Percentiles rank a stretch among this genome's conserved stretches.
phyloP scores from a whole-genome alignment of 1,140 invertebrate species.

The Dendrolimus punctatus region DNA sequence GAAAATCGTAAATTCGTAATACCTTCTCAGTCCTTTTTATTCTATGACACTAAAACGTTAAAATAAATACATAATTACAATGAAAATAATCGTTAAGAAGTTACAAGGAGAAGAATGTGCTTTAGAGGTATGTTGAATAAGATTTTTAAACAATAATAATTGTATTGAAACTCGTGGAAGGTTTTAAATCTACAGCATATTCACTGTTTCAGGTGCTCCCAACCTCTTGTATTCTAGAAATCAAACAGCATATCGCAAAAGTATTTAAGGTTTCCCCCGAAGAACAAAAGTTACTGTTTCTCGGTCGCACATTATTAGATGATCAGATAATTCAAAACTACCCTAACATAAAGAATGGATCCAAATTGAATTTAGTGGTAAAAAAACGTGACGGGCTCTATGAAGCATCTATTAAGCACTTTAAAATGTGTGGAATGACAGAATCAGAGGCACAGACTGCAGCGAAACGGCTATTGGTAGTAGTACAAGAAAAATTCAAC shows the following conservation, averaged over 20 bases:
- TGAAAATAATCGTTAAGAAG: conserved; percentile 59
- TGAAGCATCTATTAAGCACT: conserved; percentile 42
- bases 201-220: conserved; percentile 40
- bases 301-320: conserved; percentile 49
- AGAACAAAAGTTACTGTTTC: conserved; percentile 47
- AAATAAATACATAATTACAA: conserved; percentile 12
- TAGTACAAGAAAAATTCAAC: conserved; percentile 49
- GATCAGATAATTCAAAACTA: conserved; percentile 46
- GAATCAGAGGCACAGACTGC: conserved; percentile 38
- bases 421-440: conserved; percentile 47
- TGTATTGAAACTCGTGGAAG: not conserved
- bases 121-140: conserved; percentile 35
- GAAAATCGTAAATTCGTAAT: too few species aligned
- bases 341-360: conserved; percentile 54
- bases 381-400: conserved; percentile 53
- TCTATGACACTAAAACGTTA: too few species aligned
- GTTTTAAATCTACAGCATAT: not conserved
- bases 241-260: conserved; percentile 42
- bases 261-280: conserved; percentile 42
- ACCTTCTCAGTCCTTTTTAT: too few species aligned
- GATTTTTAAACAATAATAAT: not conserved
- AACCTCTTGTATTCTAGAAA: conserved; percentile 47
- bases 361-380: conserved; percentile 54
- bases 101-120: conserved; percentile 55
- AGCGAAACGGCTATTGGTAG: conserved; percentile 29